Evolutionary conservation across 1,140 invertebrate genomes (phyloP), one percentile per base, ranked within the genome.

Genomic region (Neodiprion pinetum): DNA sequence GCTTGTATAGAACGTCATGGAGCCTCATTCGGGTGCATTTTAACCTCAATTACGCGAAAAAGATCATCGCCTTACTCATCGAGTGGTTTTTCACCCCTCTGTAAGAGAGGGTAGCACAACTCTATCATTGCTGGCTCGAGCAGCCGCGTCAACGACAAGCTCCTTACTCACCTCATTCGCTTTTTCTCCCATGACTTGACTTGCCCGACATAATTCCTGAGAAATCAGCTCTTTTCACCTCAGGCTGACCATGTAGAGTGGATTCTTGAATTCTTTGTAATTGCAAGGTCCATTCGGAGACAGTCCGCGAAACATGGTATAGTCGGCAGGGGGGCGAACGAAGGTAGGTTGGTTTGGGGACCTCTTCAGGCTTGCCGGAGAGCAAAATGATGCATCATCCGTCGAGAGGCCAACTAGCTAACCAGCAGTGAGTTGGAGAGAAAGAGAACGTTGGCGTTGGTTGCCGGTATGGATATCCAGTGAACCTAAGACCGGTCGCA

Each of bases 401-500:
- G n/a, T 14, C 50, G 50, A n/a, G 10, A 53, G 17, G 50, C 50
- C 50, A 53, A 1, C 50, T 53, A 53, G 50, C n/a, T 11, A 53
- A n/a, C 10, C 10, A 53, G n/a, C 10, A n/a, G 17, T 21, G 17
- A 21, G 74, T 3, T 1, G n/a, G 67, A 12, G 11, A 23, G 14
- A 11, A 7, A 17, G 11, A 11, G 14, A 17, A 61, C 53, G 10
- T 61, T 12, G 70, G 67, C 79, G 68, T 10, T 12, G 12, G 23
- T 10, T 11, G 67, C 67, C 70, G 76, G 76, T 70, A 9, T 61
- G 53, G 53, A 61, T 61, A 61, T 61, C 78, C 80, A 78, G 76
- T 78, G 79, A 83, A 80, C 80, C 78, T 77, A 82, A 81, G 82
- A 83, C 82, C 83, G 81, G 83, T 83, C 83, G 79, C 82, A 84